Conservation (phyloP, 2,888 invertebrate species). For the Cristatella mucedo region DNA sequence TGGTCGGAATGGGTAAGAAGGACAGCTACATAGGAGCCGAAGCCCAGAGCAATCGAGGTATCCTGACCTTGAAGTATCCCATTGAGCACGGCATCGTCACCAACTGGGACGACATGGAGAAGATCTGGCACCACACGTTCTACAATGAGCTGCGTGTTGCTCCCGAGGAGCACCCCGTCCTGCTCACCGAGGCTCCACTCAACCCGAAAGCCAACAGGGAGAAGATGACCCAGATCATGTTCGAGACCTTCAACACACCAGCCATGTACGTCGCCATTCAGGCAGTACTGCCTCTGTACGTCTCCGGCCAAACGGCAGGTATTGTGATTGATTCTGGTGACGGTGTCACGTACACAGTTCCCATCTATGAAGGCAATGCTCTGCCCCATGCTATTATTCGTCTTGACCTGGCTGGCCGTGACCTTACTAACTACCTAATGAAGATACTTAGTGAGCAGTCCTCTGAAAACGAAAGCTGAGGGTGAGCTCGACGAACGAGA, state of each 20-base stretch:
- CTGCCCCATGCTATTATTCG: constrained; percentile 43
- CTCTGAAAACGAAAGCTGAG: constrained; percentile 42
- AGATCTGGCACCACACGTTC: constrained; percentile 97
- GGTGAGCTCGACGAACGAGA: constrained; percentile 26
- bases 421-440: constrained; percentile 45
- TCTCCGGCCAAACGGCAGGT: constrained; percentile 5
- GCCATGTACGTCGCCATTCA: constrained; percentile 9
- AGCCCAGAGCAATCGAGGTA: constrained; percentile 64
- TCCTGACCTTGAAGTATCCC: constrained; percentile 44
- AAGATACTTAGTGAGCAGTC: constrained; percentile 44
- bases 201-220: constrained; percentile 89
- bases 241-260: constrained; percentile 39
- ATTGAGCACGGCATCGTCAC: constrained; percentile 45
- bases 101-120: constrained; percentile 49
- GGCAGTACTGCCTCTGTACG: constrained; percentile 7
- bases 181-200: constrained; percentile 77
- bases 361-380: constrained; percentile 8
- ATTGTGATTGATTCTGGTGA: constrained; percentile 8
- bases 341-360: constrained; percentile 5
- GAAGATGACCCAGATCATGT: constrained; percentile 60
- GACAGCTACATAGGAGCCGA: constrained; percentile 91
- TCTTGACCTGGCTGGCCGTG: constrained; percentile 43
- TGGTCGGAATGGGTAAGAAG: constrained; percentile 96
- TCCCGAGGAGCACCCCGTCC: constrained; percentile 82
- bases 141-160: constrained; percentile 93